Base-by-base conservation (phyloP, 2,797 vertebrate species). In the Aplochiton taeniatus region DNA sequence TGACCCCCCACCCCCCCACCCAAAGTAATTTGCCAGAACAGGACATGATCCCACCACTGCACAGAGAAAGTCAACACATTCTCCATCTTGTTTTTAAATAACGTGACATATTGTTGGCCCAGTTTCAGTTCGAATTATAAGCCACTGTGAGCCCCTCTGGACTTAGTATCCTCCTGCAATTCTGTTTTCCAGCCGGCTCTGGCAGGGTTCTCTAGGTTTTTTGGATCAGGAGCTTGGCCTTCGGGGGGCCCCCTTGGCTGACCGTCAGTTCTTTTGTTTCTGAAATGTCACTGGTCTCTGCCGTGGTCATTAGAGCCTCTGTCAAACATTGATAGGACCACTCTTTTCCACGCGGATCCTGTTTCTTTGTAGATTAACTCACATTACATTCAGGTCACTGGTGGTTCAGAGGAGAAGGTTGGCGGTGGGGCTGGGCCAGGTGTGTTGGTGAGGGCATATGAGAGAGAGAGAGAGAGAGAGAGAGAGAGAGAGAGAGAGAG, bases 51-150 rank as follows among this genome's bases (percentile, higher is more conserved):
- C 19, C 8, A 52, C 44, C 48, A 65, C 73, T 78, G 76, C 78
- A 69, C 49, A 64, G 56, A 12, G 76, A 77, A 84, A 83, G 31
- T 80, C 75, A 81, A 66, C 20, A 42, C 83, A 88, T 85, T 84
- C 83, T 59, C 14, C 52, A 50, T 63, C 76, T 54, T 8, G 59
- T 88, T 89, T 90, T 87, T 87, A 87, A 88, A 88, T 79, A 83
- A 64, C 80, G 74, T 83, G 85, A 90, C 80, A 72, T 81, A 56
- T 70, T 53, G 65, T 80, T 77, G 69, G 76, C 70, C 79, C 70
- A 65, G 80, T 83, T 80, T 85, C 87, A 67, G 65, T 77, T 84
- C 74, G 70, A 85, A 69, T 78, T 82, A 68, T 75, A 83, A 85
- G 86, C 85, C 83, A 58, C 65, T 20, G 69, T 67, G 54, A 54